phyloP scores from a whole-genome alignment of 2,888 invertebrate genomes.

The Agrotis exclamationis region DNA sequence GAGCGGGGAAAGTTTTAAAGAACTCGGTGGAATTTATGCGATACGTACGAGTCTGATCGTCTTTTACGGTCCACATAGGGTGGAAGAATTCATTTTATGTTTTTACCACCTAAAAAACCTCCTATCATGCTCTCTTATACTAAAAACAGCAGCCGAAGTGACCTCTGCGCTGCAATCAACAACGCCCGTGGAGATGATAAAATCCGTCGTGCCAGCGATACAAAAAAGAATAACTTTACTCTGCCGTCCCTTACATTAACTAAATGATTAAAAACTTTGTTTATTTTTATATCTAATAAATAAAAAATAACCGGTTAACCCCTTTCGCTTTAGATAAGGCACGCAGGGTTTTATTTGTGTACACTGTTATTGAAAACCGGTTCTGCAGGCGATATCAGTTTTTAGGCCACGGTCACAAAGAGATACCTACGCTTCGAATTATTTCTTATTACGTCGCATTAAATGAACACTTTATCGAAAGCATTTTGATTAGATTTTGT shows the following conservation, averaged over 20 bases:
- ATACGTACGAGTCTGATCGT: too few species aligned
- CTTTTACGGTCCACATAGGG: too few species aligned
- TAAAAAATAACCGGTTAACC: neutral
- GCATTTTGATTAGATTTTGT: conserved; percentile 27
- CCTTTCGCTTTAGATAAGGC: neutral
- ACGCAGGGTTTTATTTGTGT: conserved; percentile 8
- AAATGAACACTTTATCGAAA: conserved; percentile 18
- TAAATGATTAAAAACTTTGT: neutral
- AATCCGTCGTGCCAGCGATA: too few species aligned
- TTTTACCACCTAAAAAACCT: too few species aligned
- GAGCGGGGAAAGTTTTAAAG: too few species aligned
- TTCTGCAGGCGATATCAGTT: conserved; percentile 31
- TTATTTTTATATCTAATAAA: neutral
- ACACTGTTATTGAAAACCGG: conserved; percentile 26
- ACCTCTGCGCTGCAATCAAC: too few species aligned
- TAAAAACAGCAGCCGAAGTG: too few species aligned
- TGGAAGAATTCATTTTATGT: too few species aligned
- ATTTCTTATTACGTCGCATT: conserved; percentile 3
- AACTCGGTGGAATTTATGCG: neutral
- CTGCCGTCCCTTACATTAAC: too few species aligned
- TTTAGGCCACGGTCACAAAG: conserved; percentile 38
- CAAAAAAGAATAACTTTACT: too few species aligned
- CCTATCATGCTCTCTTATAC: too few species aligned
- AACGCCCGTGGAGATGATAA: too few species aligned
- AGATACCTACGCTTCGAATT: conserved; percentile 13